phyloP scores from a whole-genome alignment of 2,797 vertebrate genomes.

The Ammospiza maritima region DNA sequence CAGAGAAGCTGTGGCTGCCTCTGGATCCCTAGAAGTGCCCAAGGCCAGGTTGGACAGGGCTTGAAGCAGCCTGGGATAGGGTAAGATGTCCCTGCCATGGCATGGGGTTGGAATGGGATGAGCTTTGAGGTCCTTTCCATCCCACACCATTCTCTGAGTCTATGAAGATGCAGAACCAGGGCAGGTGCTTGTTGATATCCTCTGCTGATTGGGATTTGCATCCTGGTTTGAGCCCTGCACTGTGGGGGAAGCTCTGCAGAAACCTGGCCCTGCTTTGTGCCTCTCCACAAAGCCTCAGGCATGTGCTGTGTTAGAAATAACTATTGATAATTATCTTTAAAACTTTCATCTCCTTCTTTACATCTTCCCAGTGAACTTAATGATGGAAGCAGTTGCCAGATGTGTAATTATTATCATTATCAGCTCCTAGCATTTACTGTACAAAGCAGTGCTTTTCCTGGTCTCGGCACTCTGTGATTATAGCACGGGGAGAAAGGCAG shows the following conservation, averaged over 20 bases:
- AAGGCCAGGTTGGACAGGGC: fast-evolving
- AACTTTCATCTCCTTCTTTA: slow-evolving; percentile 59
- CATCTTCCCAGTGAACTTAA: slow-evolving; percentile 47
- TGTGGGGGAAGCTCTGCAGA: background rate
- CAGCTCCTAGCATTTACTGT: slow-evolving; percentile 22
- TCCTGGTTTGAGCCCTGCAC: background rate
- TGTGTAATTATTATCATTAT: slow-evolving; percentile 71
- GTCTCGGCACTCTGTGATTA: slow-evolving; percentile 47
- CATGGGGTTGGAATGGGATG: background rate
- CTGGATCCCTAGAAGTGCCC: background rate
- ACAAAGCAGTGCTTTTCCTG: slow-evolving; percentile 35
- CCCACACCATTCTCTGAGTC: fast-evolving
- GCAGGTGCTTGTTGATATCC: fast-evolving
- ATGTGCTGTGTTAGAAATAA: background rate
- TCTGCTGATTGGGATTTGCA: fast-evolving
- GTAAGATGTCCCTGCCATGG: background rate
- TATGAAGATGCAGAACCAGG: background rate
- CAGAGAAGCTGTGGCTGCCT: background rate
- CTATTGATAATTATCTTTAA: slow-evolving; percentile 26
- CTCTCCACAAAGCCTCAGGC: slow-evolving; percentile 14
- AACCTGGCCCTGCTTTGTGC: background rate
- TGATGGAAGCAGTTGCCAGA: slow-evolving; percentile 54
- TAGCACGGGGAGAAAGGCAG: background rate
- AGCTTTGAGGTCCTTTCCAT: background rate
- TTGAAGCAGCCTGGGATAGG: background rate